Evolutionary conservation across 1,140 invertebrate species (phyloP).

Genomic region (Hyles vespertilio): DNA sequence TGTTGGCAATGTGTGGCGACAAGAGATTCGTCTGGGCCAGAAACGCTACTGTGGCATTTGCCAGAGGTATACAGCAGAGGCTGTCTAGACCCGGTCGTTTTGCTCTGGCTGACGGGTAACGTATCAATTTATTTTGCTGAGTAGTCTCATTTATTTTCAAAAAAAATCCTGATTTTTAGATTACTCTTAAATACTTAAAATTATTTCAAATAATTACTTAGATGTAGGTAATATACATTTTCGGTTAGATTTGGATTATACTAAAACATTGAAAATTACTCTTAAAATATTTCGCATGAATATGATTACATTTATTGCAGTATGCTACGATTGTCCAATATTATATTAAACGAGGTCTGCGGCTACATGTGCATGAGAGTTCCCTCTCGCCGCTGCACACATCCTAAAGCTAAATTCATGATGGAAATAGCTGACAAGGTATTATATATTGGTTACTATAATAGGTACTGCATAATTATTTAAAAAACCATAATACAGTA

Average conservation of each 20-base stretch:
- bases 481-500: too few species aligned
- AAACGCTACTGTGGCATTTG: constrained; percentile 59
- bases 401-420: constrained; percentile 57
- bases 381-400: constrained; percentile 34
- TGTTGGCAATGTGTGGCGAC: constrained; percentile 39
- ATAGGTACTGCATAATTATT: too few species aligned
- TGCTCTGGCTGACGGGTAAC: constrained; percentile 49
- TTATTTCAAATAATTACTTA: too few species aligned
- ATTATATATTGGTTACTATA: constrained; percentile 11
- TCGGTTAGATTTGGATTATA: too few species aligned
- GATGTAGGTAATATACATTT: too few species aligned
- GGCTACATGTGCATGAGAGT: constrained; percentile 42
- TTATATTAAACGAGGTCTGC: constrained; percentile 52
- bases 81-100: constrained; percentile 47
- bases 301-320: constrained; percentile 22
- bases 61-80: constrained; percentile 55
- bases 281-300: not conserved
- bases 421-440: constrained; percentile 65
- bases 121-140: too few species aligned
- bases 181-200: too few species aligned
- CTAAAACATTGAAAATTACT: not conserved
- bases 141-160: too few species aligned
- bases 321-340: constrained; percentile 58
- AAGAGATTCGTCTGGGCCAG: constrained; percentile 57
- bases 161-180: too few species aligned